phyloP scores from a whole-genome alignment of 2,888 invertebrate genomes.

The Oscheius sp. region DNA sequence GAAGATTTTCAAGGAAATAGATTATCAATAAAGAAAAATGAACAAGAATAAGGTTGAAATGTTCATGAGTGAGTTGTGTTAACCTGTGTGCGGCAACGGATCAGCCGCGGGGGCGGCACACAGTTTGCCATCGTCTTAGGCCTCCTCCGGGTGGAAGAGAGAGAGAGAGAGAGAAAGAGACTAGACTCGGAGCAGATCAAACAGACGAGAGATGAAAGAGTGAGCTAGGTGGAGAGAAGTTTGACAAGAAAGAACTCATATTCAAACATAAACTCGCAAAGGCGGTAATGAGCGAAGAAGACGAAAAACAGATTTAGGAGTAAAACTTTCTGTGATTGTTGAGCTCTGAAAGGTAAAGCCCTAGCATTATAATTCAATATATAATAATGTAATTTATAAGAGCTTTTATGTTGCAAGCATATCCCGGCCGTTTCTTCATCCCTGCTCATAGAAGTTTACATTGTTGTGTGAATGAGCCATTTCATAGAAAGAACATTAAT shows the following conservation, averaged over 20 bases:
- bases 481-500: too few relatives aligned
- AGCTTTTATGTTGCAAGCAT: too few relatives aligned
- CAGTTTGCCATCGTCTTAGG: conserved; percentile 30
- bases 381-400: not conserved
- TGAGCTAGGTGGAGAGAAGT: conserved; percentile 21
- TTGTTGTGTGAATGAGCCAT: too few relatives aligned
- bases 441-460: too few relatives aligned
- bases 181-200: conserved; percentile 28
- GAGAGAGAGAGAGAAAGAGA: too few relatives aligned
- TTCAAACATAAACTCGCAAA: conserved; percentile 15
- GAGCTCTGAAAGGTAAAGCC: not conserved
- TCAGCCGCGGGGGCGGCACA: conserved; percentile 16
- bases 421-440: too few relatives aligned
- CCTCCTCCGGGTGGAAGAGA: too few relatives aligned
- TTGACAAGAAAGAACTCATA: conserved; percentile 11
- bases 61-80: conserved; percentile 14
- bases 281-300: conserved; percentile 5
- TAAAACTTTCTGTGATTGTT: not conserved
- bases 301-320: too few relatives aligned
- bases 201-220: conserved; percentile 21
- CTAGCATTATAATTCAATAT: not conserved
- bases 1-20: not conserved
- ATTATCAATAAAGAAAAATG: not conserved
- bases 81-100: conserved; percentile 13
- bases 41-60: not conserved